Evolutionary conservation across 2,888 invertebrate genomes (phyloP), one percentile per base, ranked within the genome.

Genomic region (Stenodera caucasica): DNA sequence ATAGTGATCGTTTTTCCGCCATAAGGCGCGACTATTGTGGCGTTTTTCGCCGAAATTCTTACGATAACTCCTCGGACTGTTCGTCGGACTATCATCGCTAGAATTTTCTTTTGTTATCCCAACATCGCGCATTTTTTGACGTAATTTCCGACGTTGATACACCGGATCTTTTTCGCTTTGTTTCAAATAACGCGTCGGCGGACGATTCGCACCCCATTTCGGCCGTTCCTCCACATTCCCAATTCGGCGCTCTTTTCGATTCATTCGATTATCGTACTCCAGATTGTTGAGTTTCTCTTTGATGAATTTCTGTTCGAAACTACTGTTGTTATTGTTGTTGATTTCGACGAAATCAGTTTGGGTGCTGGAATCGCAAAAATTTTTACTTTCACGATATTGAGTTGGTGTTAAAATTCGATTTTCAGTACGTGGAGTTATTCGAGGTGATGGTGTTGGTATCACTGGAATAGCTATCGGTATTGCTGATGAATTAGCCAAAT

Each of bases 141-240:
- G 82, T 57, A 88, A 80, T 78, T 90, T 89, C 64, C 88, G 82
- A 75, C 88, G 85, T 77, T 88, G 88, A 72, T 92, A 92, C 77
- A 91, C 88, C 0, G 92, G 92, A 82, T 94, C 94, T 73, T 94
- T 91, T 77, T 94, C 94, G 74, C 94, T 94, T 80, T 94, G 94
- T 75, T 94, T 94, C 61, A 93, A 85, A 75, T 94, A 94, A 71
- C 92, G 89, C 9, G 90, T 90, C 23, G 88, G 88, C 5, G 93
- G 92, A 66, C 88, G 83, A 71, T 90, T 90, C 1, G 87, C 90
- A 45, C 89, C 87, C 91, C 91, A 88, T 80, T 91, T 86, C 11
- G 89, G 88, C 59, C 91, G 83, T 77, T 86, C 85, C 75, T 86
- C 86, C 71, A 87, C 81, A 72, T 57, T 59, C 79, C 86, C 84